Conservation (phyloP, 2,888 invertebrate genomes). For the Ernsta delagoae region DNA sequence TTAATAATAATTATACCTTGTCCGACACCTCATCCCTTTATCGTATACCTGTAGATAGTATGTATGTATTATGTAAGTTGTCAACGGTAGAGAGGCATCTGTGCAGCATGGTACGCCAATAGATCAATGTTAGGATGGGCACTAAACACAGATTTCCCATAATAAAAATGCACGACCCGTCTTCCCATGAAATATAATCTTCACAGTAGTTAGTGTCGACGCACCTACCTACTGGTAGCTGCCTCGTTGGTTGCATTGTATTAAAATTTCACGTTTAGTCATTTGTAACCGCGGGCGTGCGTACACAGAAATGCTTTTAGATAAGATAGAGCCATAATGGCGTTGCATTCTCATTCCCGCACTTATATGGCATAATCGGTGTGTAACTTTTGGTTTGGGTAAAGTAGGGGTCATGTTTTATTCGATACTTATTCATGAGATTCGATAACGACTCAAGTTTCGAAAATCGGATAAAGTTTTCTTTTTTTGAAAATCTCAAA, state of each 20-base stretch:
- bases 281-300: constrained; percentile 34
- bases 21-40: too few relatives aligned
- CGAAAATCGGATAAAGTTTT: neutral
- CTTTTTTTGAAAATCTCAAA: neutral
- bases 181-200: neutral
- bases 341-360: constrained; percentile 34
- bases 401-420: constrained; percentile 6
- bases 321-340: constrained; percentile 38
- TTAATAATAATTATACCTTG: too few relatives aligned
- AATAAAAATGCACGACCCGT: neutral
- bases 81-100: too few relatives aligned
- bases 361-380: constrained; percentile 35
- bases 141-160: neutral
- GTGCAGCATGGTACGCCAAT: too few relatives aligned
- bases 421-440: neutral
- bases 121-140: too few relatives aligned
- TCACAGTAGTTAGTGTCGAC: neutral
- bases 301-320: constrained; percentile 42
- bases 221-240: neutral
- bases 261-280: constrained; percentile 27
- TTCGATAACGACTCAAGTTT: neutral
- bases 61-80: too few relatives aligned
- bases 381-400: constrained; percentile 23
- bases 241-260: constrained; percentile 5
- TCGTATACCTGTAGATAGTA: too few relatives aligned